Base-by-base conservation (phyloP, 2,113 vertebrate species). In the Ramphastos sulfuratus region DNA sequence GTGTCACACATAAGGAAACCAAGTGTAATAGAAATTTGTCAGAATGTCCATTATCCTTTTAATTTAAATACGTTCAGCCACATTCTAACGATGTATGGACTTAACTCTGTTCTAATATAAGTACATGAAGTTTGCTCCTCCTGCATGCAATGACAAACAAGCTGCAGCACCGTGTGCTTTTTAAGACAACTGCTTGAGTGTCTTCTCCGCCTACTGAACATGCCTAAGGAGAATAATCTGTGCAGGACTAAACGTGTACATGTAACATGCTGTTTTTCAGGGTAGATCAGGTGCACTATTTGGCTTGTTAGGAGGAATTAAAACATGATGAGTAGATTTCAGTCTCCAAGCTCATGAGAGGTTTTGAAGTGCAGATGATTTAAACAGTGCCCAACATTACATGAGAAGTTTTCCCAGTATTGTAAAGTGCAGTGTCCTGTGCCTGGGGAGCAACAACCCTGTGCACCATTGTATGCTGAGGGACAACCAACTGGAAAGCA, bases 1-100 rank as follows among this genome's bases (percentile, higher is more conserved):
- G 12, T 10, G 33, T 56, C 0, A 1, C 8, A 7, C 25, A 3
- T 13, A 31, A 61, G 8, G 4, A 4, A 8, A 31, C 6, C 24
- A 46, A 56, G 33, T 14, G 3, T 6, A 30, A 59, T 1, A 19
- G 18, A 15, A 17, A 12, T 21, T 20, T 16, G 5, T 28, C 64
- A 59, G 55, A 70, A 30, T 66, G 73, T 61, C 17, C 44, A 15
- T 4, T 8, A 52, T 27, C 10, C 6, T 73, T 39, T 46, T 80
- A 1, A 5, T 80, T 60, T 20, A 70, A 73, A 28, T 37, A 80
- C 46, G 7, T 71, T 85, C 33, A 69, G 3, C 9, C 23, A 52
- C 25, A 37, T 81, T 60, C 6, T 24, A 23, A 16, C 15, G 30
- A 33, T 0, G 2, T 35, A 2, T 23, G 20, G 12, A 2, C 1